Evolutionary conservation across 2,888 invertebrate species (phyloP), one percentile per base, ranked within the genome.

Genomic region (Nemotelus pantherinus): DNA sequence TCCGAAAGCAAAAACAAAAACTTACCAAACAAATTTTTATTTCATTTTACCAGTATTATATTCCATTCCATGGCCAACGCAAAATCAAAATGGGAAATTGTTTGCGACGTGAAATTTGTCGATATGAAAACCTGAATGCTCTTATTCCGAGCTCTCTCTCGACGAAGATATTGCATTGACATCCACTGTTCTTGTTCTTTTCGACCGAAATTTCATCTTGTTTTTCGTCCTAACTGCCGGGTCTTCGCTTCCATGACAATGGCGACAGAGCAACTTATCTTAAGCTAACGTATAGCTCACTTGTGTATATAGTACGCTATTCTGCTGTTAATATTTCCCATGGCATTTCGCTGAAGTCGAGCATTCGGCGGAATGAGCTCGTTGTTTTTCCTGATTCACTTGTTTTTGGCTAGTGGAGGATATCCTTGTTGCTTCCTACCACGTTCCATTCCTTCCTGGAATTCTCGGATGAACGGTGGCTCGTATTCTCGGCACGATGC

Each of bases 371-470:
- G 60, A 45, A 58, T 39, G 39, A 72, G 47, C 39, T 57, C 60
- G 72, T 9, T 71, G 57, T 72, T 47, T 58, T 58, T 60, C 57
- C 58, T 4, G 70, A 39, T 60, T 72, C 60, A 47, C 39, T 58
- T 72, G 7, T 10, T 25, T 9, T 58, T 72, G 58, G 57, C 60
- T 58, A 43, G 45, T 25, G 60, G 57, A 58, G 72, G 72, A 72
- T 72, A 72, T 72, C 72, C 72, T 72, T 72, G 58, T 41, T 41
- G 72, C 72, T 72, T 72, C 60, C 72, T 58, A 72, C 58, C 58
- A 58, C 7, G 43, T 6, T 57, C 47, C 47, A 45, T 72, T 72
- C 72, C 72, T 72, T 72, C 72, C 58, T 70, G 53, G 50, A 48
- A 60, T 72, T 58, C 72, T 72, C 45, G 53, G 55, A 55, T 55